phyloP scores from a whole-genome alignment of 1,140 invertebrate species.

The Agrypnia vestita region DNA sequence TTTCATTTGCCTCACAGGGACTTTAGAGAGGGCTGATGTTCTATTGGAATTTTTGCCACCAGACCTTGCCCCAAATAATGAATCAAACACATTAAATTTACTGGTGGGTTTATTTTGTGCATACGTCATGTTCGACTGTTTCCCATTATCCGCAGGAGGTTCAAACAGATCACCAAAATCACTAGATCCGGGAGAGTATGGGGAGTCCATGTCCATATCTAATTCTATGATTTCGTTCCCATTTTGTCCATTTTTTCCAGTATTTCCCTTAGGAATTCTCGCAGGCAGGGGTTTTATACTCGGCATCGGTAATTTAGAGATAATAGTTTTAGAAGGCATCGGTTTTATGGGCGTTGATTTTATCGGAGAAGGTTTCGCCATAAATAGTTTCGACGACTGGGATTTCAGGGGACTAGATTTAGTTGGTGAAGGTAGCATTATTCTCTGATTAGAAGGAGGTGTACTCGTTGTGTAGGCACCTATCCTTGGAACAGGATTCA shows the following conservation, averaged over 20 bases:
- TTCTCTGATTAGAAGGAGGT: constrained; percentile 64
- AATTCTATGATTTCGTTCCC: constrained; percentile 71
- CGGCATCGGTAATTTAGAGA: constrained; percentile 64
- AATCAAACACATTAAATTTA: constrained; percentile 74
- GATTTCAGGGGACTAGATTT: constrained; percentile 65
- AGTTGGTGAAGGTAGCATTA: constrained; percentile 70
- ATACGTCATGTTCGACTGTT: constrained; percentile 62
- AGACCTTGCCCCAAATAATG: constrained; percentile 73
- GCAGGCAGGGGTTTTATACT: constrained; percentile 60
- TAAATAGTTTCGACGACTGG: constrained; percentile 67
- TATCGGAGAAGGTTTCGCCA: constrained; percentile 71
- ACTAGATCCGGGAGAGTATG: constrained; percentile 88
- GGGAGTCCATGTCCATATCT: constrained; percentile 85
- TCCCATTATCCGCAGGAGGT: constrained; percentile 78
- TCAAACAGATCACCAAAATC: constrained; percentile 91
- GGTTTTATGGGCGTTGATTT: constrained; percentile 74
- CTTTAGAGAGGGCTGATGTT: constrained; percentile 62
- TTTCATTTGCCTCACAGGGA: constrained; percentile 70
- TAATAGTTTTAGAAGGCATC: constrained; percentile 67
- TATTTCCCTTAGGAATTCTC: constrained; percentile 54
- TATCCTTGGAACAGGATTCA: constrained; percentile 65
- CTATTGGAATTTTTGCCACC: constrained; percentile 64
- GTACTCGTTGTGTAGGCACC: constrained; percentile 65
- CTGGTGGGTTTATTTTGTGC: constrained; percentile 63
- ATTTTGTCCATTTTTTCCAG: constrained; percentile 64